Evolutionary conservation across 2,888 invertebrate species (phyloP), one percentile per base, ranked within the genome.

Genomic region (Acanthosepion pharaonis): DNA sequence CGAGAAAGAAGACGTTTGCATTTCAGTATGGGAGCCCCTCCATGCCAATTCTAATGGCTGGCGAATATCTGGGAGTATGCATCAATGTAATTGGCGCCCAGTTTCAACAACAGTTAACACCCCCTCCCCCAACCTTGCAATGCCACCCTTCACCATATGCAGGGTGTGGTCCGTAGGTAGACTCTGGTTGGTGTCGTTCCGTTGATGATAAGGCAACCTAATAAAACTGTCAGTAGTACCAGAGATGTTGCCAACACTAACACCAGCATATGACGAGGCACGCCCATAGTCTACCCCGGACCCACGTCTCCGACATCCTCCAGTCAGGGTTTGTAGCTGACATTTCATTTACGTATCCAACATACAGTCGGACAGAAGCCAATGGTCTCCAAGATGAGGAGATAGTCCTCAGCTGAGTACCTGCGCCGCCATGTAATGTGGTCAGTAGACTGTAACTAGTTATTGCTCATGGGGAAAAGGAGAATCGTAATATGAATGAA

Each of bases 141-240:
- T 25, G 11, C 28, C 64, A 64, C 64, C 64, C n/a, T 9, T n/a
- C n/a, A 8, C 78, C 78, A 1, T 28, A 15, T 1, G 18, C 15
- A n/a, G n/a, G 78, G 8, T 3, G n/a, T n/a, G n/a, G n/a, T 78
- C n/a, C 9, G 0, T n/a, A 5, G n/a, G n/a, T n/a, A 78, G 78
- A 78, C 28, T 11, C 78, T 3, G n/a, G 28, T 78, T n/a, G 78
- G 28, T 28, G 28, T 28, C 8, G n/a, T 78, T n/a, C 11, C n/a
- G n/a, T 11, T 78, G 78, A 78, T n/a, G 78, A 78, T 78, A 78
- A 8, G n/a, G n/a, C 78, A n/a, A n/a, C 0, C 78, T 78, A 78
- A 78, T 78, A n/a, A n/a, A 78, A 78, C 78, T 78, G 78, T 78
- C 78, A 78, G 78, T 28, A n/a, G 78, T 78, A 78, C 78, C 78